Conservation (phyloP, 2,797 vertebrate genomes). For the Nannoperca obscura region DNA sequence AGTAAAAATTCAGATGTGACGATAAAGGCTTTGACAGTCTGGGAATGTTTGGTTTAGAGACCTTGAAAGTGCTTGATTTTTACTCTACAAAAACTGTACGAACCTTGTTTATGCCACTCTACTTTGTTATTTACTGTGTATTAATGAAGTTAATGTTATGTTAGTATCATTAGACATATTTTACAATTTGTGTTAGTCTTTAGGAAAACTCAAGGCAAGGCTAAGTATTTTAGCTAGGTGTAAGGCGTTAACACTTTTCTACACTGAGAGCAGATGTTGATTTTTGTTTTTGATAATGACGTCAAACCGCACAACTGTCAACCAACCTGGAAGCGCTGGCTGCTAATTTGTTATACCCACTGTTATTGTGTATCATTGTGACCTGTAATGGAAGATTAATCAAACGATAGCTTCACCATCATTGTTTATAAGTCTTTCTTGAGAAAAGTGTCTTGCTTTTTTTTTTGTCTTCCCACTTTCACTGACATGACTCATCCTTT, state of each 20-base stretch:
- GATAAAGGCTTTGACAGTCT: too few species aligned
- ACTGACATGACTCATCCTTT: neutral
- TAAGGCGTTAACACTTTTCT: constrained; percentile 7
- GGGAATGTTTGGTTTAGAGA: too few species aligned
- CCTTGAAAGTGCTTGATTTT: too few species aligned
- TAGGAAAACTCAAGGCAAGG: neutral
- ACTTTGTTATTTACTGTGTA: neutral
- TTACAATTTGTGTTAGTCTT: neutral
- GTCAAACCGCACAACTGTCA: constrained; percentile 15
- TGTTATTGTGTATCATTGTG: neutral
- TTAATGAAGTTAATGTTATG: neutral
- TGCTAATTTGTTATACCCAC: neutral
- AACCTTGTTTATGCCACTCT: neutral
- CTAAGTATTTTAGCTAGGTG: neutral
- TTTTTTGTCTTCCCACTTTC: constrained; percentile 11
- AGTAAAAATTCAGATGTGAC: too few species aligned
- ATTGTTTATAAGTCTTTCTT: neutral
- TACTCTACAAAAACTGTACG: too few species aligned
- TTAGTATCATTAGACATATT: neutral
- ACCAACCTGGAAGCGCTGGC: neutral
- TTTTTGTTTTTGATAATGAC: constrained; percentile 12
- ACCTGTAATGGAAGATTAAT: neutral
- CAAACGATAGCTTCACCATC: neutral
- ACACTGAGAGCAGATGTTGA: constrained; percentile 5
- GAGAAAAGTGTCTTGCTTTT: neutral